Base-by-base conservation (phyloP, 1,140 invertebrate species). In the Mizuhopecten yessoensis region DNA sequence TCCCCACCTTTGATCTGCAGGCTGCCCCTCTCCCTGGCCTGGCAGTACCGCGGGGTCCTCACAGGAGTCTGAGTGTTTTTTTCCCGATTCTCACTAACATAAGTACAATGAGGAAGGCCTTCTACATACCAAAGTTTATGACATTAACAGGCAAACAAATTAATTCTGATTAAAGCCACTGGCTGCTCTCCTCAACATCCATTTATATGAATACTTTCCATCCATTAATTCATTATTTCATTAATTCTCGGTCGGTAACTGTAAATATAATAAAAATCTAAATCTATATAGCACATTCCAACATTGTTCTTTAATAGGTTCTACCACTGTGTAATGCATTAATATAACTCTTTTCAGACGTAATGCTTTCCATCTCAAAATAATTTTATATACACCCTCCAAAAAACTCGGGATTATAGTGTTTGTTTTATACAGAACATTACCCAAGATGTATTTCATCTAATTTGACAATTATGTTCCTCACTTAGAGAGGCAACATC, bases 211-310 rank as follows among this genome's bases (percentile, higher is more conserved):
- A 75, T 75, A 75, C 29, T 75, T 75, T 1, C 23, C 23, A 17
- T 75, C 57, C 57, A 75, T 75, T 75, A 75, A 75, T 75, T 75
- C 57, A 75, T 75, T 75, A 75, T 75, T 75, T 75, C 57, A 75
- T 75, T 75, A 75, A 75, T 75, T 75, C 57, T 75, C 23, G 5
- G 57, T 29, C 23, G 29, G 57, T 75, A 29, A 75, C 57, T 75
- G 57, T 29, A 49, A 49, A 49, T 49, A 49, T 49, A 75, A 75
- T 75, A 75, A 75, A 75, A 29, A 17, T 75, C 57, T 75, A 75
- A 75, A 75, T 75, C 57, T 75, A n/a, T 29, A 7, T n/a, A n/a
- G 23, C 57, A 75, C 57, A 75, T 75, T 75, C 57, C 57, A 29
- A 29, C 57, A 75, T 75, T 75, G 57, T 75, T 75, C 57, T 75